Base-by-base conservation (phyloP, 2,888 invertebrate species). In the Drosophila tripunctata region DNA sequence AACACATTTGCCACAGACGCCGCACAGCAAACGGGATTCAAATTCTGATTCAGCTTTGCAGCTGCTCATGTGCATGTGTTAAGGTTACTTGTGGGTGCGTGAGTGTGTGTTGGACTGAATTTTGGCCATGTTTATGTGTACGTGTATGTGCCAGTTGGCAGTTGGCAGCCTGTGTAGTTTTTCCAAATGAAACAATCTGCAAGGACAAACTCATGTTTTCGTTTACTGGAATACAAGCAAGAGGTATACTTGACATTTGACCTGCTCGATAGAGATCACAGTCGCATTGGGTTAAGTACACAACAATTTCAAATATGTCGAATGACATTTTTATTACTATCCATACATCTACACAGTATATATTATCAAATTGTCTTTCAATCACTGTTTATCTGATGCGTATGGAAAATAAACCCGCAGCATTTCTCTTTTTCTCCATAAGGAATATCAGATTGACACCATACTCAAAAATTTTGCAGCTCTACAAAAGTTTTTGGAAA, bases 1-100 rank as follows among this genome's bases (percentile, higher is more conserved):
- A 80, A 80, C 83, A 80, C 85, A 75, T 67, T 79, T 78, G 78
- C 81, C 78, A 78, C 84, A 76, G 77, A 73, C 65, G 84, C 78
- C 77, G 80, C 77, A 78, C 79, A 75, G 58, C 79, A 70, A 63
- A 62, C 63, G 52, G 60, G 63, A 72, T 58, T 75, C 73, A 57
- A 62, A 63, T 51, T 63, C 47, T n/a, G 55, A 66, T 75, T 68
- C 77, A 69, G 55, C 65, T 83, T 76, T 83, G 33, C 48, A 35
- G 51, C 55, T 64, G 56, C 31, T 45, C 35, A 44, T 67, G 67
- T 64, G 50, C 44, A 22, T 60, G 17, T 36, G 40, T 45, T 55
- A 27, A 19, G 19, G 33, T 19, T 35, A 44, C 44, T 22, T 45
- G 4, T 55, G 36, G 52, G 24, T 57, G 41, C 10, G 27, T 27